Conservation (phyloP, 30 jellyfish, hydroid and myxozoan species). For the Catostylus mosaicus region DNA sequence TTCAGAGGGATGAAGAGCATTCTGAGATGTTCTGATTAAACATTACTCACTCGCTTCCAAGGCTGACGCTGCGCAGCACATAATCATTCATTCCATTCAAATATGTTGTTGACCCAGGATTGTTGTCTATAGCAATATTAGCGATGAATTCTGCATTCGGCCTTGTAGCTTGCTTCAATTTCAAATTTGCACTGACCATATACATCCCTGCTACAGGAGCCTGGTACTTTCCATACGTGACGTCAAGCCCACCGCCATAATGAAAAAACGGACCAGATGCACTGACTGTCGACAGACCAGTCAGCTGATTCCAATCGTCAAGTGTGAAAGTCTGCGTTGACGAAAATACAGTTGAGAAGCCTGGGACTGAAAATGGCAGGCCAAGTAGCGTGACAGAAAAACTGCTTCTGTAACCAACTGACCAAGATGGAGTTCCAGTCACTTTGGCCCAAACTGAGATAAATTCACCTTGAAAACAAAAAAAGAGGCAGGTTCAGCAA, state of each 20-base stretch:
- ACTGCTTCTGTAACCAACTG: constrained; percentile 65
- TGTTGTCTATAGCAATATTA: constrained; percentile 72
- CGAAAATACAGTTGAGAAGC: constrained; percentile 78
- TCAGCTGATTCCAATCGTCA: constrained; percentile 70
- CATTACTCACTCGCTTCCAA: constrained; percentile 54
- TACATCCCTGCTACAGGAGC: constrained; percentile 83
- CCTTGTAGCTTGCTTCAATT: constrained; percentile 73
- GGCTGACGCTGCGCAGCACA: constrained; percentile 46
- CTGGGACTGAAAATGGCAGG: constrained; percentile 66
- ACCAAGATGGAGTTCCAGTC: constrained; percentile 78
- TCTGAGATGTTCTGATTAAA: too few relatives aligned
- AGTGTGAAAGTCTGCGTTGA: constrained; percentile 31
- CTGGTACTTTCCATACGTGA: constrained; percentile 57
- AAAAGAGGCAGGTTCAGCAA: too few relatives aligned
- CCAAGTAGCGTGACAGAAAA: constrained; percentile 78
- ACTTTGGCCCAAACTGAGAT: constrained; percentile 62
- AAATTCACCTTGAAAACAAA: constrained; percentile 35
- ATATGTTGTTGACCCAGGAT: constrained; percentile 50
- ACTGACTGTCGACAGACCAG: constrained; percentile 29
- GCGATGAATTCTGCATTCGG: constrained; percentile 61
- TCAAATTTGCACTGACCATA: constrained; percentile 73
- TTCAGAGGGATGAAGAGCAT: too few relatives aligned
- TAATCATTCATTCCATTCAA: constrained; percentile 86
- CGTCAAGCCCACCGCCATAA: constrained; percentile 80
- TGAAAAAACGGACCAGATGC: constrained; percentile 56